A percentile compares a stretch with the other conserved stretches of the same genome.
phyloP scores from a whole-genome alignment of 2,888 invertebrate genomes.

The Folsomia manolachei region DNA sequence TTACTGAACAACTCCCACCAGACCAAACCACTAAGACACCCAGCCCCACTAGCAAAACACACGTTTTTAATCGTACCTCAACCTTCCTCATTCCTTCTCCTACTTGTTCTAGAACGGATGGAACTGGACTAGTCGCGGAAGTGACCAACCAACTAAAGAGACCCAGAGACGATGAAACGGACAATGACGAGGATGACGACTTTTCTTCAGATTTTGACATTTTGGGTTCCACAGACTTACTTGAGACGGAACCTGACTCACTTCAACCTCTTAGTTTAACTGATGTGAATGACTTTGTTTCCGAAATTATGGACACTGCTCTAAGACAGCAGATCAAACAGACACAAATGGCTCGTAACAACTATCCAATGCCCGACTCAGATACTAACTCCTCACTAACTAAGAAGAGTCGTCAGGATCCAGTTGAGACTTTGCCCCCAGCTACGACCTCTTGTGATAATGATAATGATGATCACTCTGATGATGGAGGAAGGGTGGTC shows the following conservation, averaged over 20 bases:
- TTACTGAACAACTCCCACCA: background rate
- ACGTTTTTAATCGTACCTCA: slow-evolving; percentile 16
- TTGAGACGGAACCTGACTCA: background rate
- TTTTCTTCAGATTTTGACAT: slow-evolving; percentile 1
- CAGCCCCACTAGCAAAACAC: background rate
- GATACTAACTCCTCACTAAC: slow-evolving; percentile 9
- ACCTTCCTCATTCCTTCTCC: slow-evolving; percentile 32
- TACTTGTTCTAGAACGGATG: too few species aligned
- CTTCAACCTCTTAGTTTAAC: slow-evolving; percentile 13
- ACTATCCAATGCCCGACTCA: background rate
- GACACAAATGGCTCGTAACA: slow-evolving; percentile 2
- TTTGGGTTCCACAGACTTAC: background rate
- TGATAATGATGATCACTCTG: background rate
- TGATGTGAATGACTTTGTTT: slow-evolving; percentile 25
- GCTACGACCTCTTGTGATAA: background rate
- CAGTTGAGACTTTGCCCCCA: background rate
- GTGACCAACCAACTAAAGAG: slow-evolving; percentile 7
- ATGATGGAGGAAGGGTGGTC: background rate
- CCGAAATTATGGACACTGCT: slow-evolving; percentile 31
- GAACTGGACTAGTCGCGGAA: background rate
- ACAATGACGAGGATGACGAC: slow-evolving; percentile 17
- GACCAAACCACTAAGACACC: background rate
- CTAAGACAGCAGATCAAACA: slow-evolving; percentile 18
- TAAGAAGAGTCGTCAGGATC: background rate
- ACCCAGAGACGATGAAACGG: slow-evolving; percentile 18